phyloP scores from a whole-genome alignment of 1,140 invertebrate genomes.

The Holotrichia oblita region DNA sequence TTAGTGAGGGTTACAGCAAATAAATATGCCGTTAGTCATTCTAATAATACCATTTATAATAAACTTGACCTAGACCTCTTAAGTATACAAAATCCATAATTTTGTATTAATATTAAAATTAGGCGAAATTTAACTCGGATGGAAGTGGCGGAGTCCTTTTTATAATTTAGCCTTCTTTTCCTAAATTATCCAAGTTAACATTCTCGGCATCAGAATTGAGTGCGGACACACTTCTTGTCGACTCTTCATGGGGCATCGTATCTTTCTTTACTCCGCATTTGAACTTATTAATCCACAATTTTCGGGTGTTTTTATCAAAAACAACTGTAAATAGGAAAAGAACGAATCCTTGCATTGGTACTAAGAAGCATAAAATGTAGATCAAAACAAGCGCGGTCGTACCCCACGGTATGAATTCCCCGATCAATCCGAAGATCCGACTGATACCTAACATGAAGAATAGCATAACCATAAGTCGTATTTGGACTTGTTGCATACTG shows the following conservation, averaged over 20 bases:
- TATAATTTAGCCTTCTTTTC: neutral
- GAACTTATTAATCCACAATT: constrained; percentile 58
- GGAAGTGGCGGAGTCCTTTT: too few species aligned
- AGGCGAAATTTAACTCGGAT: too few species aligned
- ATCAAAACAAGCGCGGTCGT: constrained; percentile 61
- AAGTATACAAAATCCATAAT: too few species aligned
- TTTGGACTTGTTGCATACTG: constrained; percentile 64
- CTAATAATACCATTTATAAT: too few species aligned
- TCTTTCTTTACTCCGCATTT: neutral
- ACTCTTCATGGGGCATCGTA: neutral
- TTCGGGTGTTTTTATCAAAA: constrained; percentile 64
- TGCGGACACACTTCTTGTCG: neutral
- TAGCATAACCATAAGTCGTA: constrained; percentile 67
- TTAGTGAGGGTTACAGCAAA: too few species aligned
- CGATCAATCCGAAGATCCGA: constrained; percentile 71
- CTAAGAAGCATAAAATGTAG: constrained; percentile 65
- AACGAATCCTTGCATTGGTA: constrained; percentile 65
- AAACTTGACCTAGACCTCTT: too few species aligned
- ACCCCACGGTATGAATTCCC: constrained; percentile 58
- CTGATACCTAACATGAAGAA: constrained; percentile 70
- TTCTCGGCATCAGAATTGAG: neutral
- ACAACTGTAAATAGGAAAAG: constrained; percentile 65
- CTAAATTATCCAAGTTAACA: neutral
- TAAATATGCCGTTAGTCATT: too few species aligned
- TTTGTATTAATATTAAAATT: too few species aligned